phyloP scores from a whole-genome alignment of 2,888 invertebrate genomes.

The Chirona hameri region DNA sequence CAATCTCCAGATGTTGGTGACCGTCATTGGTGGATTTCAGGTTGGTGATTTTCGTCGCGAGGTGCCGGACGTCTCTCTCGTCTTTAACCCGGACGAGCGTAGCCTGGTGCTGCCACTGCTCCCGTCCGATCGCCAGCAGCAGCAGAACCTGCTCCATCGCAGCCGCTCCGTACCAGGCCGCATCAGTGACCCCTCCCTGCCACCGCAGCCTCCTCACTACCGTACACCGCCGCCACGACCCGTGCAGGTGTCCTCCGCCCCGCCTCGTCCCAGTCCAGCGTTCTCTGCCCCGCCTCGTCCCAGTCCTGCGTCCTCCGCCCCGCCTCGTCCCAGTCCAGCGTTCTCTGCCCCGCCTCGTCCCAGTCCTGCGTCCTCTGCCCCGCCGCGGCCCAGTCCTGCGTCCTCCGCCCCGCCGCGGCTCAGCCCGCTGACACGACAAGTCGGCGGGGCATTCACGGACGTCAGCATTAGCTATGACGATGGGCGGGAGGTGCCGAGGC shows the following conservation, averaged over 20 bases:
- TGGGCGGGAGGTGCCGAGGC: background rate
- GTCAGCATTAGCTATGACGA: conserved; percentile 3
- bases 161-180: background rate
- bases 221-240: too few relatives aligned
- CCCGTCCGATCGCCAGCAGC: background rate
- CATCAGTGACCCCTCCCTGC: background rate
- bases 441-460: background rate
- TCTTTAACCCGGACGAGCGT: conserved; percentile 7
- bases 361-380: too few relatives aligned
- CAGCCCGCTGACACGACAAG: background rate
- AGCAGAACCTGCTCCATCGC: background rate
- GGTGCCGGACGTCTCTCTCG: conserved; percentile 2
- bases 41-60: background rate
- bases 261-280: background rate
- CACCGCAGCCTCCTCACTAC: too few relatives aligned
- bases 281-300: background rate
- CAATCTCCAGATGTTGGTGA: background rate
- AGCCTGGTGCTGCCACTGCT: background rate
- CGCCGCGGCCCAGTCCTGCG: background rate
- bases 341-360: background rate
- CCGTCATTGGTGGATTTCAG: background rate
- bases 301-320: background rate
- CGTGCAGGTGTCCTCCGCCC: too few relatives aligned
- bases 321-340: background rate
- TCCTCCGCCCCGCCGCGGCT: background rate